Percentiles rank a stretch among this genome's conserved stretches.
phyloP scores from a whole-genome alignment of 2,113 vertebrate genomes.

The Empidonax traillii region DNA sequence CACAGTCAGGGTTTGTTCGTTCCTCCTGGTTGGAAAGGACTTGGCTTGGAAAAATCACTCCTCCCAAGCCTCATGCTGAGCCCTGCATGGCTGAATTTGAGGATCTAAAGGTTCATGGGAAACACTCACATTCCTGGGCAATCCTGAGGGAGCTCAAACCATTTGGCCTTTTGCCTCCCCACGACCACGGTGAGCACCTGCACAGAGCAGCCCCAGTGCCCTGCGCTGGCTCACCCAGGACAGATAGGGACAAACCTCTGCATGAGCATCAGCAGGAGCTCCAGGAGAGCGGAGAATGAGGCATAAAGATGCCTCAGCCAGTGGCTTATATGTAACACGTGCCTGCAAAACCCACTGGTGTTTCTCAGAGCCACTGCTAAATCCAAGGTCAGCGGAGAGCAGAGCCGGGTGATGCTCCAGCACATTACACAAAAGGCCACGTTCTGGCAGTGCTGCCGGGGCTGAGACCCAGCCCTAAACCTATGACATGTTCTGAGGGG shows the following conservation, averaged over 20 bases:
- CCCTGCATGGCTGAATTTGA: background rate
- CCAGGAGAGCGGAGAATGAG: background rate
- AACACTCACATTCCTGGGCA: background rate
- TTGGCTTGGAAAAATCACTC: background rate
- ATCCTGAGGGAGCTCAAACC: background rate
- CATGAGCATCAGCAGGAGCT: background rate
- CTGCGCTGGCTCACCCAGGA: background rate
- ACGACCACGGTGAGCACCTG: background rate
- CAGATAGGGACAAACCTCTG: background rate
- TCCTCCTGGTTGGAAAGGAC: background rate
- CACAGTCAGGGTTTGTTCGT: background rate
- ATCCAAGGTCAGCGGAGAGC: background rate
- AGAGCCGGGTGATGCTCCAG: background rate
- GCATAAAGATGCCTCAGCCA: background rate
- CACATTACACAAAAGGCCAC: background rate
- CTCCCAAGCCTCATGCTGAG: background rate
- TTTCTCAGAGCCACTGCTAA: background rate
- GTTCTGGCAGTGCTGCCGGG: fast-evolving
- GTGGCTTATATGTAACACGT: fast-evolving
- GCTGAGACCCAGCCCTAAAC: background rate
- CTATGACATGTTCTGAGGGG: background rate
- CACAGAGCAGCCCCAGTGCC: background rate
- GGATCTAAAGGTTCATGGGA: background rate
- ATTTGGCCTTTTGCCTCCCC: background rate
- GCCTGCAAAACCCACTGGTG: background rate